Conservation (phyloP, 2,113 vertebrate species). For the Oenanthe melanoleuca region DNA sequence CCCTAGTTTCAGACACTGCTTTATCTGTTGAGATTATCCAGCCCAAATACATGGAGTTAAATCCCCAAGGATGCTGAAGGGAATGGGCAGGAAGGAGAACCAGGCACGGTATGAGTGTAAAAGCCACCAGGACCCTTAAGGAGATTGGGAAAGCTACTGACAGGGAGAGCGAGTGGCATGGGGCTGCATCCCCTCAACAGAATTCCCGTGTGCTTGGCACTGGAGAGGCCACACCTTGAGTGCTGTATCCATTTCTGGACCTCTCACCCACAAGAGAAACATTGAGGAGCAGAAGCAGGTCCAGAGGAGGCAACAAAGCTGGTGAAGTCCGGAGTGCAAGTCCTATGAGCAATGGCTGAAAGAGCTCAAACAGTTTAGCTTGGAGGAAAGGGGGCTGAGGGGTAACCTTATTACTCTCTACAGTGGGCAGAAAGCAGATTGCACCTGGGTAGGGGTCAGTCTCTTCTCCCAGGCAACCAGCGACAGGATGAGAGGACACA, state of each 20-base stretch:
- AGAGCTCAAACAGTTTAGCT: background rate
- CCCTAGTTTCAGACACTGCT: background rate
- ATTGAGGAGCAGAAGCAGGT: background rate
- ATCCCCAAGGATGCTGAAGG: background rate
- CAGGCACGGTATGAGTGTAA: background rate
- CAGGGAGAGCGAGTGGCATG: accelerated
- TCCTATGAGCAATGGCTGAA: background rate
- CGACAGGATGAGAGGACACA: accelerated
- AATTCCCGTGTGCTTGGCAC: background rate
- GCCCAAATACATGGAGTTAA: background rate
- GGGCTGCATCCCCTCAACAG: background rate
- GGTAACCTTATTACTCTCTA: too few species aligned
- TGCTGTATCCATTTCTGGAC: background rate
- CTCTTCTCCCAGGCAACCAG: background rate
- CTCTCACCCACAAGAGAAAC: background rate
- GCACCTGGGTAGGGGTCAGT: background rate
- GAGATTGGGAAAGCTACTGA: background rate
- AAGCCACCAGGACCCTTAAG: background rate
- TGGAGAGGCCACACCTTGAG: background rate
- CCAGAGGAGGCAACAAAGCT: background rate
- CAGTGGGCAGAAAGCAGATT: background rate
- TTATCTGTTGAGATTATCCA: background rate
- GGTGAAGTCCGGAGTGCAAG: background rate
- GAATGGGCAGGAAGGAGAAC: background rate
- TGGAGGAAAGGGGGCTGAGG: background rate